phyloP scores from a whole-genome alignment of 2,888 invertebrate genomes.

The Eristalis arbustorum region DNA sequence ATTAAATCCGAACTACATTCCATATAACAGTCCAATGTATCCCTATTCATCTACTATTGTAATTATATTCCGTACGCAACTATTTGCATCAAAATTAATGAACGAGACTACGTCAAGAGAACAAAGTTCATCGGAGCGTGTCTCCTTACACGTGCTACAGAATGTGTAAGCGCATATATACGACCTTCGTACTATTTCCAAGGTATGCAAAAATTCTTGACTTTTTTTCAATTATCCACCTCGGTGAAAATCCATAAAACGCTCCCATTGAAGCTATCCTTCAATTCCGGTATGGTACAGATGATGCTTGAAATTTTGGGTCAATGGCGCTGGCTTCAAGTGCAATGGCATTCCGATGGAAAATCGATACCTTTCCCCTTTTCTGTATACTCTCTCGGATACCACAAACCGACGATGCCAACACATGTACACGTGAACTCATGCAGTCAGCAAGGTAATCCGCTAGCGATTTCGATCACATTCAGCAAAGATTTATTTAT shows the following conservation, averaged over 20 bases:
- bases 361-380: slow-evolving; percentile 49
- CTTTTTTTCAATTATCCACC: slow-evolving; percentile 36
- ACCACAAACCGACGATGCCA: no score
- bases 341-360: slow-evolving; percentile 58
- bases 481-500: slow-evolving; percentile 53
- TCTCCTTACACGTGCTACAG: not conserved
- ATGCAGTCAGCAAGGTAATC: slow-evolving; percentile 14
- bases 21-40: not conserved
- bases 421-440: not conserved
- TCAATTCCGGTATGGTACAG: slow-evolving; percentile 51
- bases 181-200: not conserved
- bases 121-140: not conserved
- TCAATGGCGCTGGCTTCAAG: slow-evolving; percentile 60
- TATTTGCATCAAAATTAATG: not conserved
- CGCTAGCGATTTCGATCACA: slow-evolving; percentile 39
- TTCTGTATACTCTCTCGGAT: not conserved
- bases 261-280: slow-evolving; percentile 56
- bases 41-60: not conserved
- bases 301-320: slow-evolving; percentile 60
- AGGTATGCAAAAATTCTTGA: not conserved
- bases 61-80: not conserved
- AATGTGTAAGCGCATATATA: not conserved
- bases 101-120: not conserved
- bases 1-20: no score
- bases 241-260: slow-evolving; percentile 28